Evolutionary conservation across 2,888 invertebrate species (phyloP).

Genomic region (Polydrusus cervinus): DNA sequence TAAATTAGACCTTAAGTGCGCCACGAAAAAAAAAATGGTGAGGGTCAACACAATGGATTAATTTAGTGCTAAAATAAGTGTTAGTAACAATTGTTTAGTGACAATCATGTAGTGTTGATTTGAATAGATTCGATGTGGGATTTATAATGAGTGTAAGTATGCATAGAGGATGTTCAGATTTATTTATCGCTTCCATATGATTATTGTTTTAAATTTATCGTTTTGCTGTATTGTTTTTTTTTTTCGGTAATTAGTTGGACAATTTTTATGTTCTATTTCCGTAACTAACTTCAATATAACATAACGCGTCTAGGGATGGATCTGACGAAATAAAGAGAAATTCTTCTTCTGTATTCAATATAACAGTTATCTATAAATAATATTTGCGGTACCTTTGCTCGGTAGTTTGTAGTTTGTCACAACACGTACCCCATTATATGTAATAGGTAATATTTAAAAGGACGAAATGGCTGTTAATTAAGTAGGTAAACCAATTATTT

Average conservation of each 20-base stretch:
- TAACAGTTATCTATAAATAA: no score
- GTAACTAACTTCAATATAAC: no score
- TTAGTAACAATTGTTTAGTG: constrained; percentile 51
- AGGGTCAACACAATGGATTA: constrained; percentile 49
- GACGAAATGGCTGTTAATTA: no score
- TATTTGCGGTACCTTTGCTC: no score
- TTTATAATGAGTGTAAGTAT: constrained; percentile 46
- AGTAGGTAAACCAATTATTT: neutral
- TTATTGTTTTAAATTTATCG: constrained; percentile 13
- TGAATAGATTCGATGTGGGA: constrained; percentile 47
- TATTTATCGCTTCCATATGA: constrained; percentile 27
- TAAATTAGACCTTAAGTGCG: constrained; percentile 29
- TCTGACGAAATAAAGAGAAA: no score
- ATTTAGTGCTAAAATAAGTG: constrained; percentile 49
- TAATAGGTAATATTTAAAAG: no score
- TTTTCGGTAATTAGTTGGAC: neutral
- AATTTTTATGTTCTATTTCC: neutral
- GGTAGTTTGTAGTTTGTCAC: no score
- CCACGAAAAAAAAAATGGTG: constrained; percentile 34
- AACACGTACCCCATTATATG: no score
- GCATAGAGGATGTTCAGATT: constrained; percentile 36
- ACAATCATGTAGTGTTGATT: constrained; percentile 44
- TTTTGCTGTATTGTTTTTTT: neutral
- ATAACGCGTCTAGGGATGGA: no score
- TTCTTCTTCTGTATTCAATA: no score